These are phyloP conservation scores for Thymallus thymallus DNA, from an alignment of 2,113 vertebrate species.

Conservation along the genomic window DNA sequence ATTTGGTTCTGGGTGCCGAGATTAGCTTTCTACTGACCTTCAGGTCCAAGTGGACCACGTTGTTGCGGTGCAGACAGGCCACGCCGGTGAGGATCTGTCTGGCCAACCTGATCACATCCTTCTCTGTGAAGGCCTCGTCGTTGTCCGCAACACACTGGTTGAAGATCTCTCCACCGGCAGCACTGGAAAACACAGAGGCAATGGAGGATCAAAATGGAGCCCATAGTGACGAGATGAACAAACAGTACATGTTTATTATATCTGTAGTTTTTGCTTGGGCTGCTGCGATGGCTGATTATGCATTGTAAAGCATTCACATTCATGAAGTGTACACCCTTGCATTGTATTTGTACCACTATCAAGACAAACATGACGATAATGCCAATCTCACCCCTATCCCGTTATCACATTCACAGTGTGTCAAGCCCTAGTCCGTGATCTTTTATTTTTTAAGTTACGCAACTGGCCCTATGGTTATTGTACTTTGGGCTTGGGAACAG, in stretches of 20 bases:
- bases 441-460: constrained; percentile 20
- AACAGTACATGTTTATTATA: not conserved
- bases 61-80: constrained; percentile 84
- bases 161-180: constrained; percentile 95
- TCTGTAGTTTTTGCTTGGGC: constrained; percentile 37
- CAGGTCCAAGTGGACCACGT: constrained; percentile 91
- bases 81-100: constrained; percentile 89
- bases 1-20: too few relatives aligned
- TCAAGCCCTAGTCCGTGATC: constrained; percentile 12
- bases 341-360: not conserved
- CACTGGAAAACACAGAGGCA: constrained; percentile 69
- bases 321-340: constrained; percentile 38
- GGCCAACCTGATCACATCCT: constrained; percentile 87
- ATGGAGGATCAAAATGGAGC: constrained; percentile 8
- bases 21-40: constrained; percentile 74
- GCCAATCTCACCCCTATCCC: constrained; percentile 25
- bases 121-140: constrained; percentile 93
- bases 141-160: constrained; percentile 90
- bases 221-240: constrained; percentile 2
- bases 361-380: constrained; percentile 1
- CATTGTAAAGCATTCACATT: constrained; percentile 11
- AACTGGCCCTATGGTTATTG: constrained; percentile 29
- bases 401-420: constrained; percentile 5
- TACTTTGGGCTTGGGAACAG: constrained; percentile 41
- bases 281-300: constrained; percentile 8